A percentile compares a stretch with the other conserved stretches of the same genome.
These are phyloP conservation scores for Amblyteles armatorius DNA, from an alignment of 2,888 invertebrate genomes.

Conservation along the genomic window DNA sequence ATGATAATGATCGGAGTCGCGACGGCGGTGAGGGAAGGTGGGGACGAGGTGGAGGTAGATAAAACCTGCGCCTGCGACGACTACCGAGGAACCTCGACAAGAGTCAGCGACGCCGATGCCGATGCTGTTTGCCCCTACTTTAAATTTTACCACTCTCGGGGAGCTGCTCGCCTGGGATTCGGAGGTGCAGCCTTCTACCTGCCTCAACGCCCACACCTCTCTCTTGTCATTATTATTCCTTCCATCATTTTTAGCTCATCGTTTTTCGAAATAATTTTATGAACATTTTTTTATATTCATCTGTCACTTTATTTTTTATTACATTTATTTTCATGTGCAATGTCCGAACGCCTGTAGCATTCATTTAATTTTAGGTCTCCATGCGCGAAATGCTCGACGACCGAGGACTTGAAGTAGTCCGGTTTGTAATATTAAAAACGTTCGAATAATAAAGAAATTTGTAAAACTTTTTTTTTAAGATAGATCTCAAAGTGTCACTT, in stretches of 20 bases:
- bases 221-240: conserved; percentile 51
- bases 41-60: not conserved
- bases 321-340: too few relatives aligned
- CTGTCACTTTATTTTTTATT: not conserved
- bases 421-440: too few relatives aligned
- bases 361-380: not conserved
- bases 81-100: not conserved
- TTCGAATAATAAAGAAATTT: too few relatives aligned
- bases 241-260: not conserved
- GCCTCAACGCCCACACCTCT: conserved; percentile 79
- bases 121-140: not conserved
- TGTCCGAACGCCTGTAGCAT: too few relatives aligned
- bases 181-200: conserved; percentile 81
- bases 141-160: conserved; percentile 59
- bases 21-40: not conserved
- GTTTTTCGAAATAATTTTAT: not conserved
- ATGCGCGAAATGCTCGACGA: not conserved
- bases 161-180: conserved; percentile 78
- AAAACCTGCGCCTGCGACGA: conserved; percentile 72
- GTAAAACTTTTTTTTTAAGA: not conserved
- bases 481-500: not conserved
- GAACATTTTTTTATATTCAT: not conserved
- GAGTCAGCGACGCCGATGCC: not conserved
- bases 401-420: too few relatives aligned
- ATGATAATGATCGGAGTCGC: not conserved